Evolutionary conservation across 1,140 invertebrate genomes (phyloP), one percentile per base, ranked within the genome.

Genomic region (Papilio helenus): DNA sequence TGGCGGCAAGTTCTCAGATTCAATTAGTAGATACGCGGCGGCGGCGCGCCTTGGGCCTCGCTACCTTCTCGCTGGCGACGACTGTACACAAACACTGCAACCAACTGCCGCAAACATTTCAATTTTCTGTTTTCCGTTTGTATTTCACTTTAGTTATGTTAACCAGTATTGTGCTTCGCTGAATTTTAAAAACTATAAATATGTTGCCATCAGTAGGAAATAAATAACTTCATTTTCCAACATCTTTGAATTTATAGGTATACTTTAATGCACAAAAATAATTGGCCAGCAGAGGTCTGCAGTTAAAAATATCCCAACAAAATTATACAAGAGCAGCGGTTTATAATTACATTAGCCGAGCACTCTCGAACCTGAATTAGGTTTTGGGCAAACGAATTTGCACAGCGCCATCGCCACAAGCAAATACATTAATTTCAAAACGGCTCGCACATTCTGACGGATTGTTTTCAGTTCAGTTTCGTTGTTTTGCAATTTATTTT

Each of bases 1-100:
- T 91, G 80, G 78, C 81, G 51, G 82, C 83, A 87, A 91, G 88
- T 90, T 92, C 81, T 79, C 85, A 83, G 90, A 93, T 93, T 91
- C 89, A 93, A 93, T 93, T 92, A 92, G 85, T 58, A 91, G 90
- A 93, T 92, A 91, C 84, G 89, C 82, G 82, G 65, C 51, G 58
- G 61, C 44, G 81, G 61, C 81, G 71, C 68, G 68, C 72, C 77
- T 68, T 68, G n/a, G n/a, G 16, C 49, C 23, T 49, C 44, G 26
- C 65, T 61, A 44, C 76, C 76, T 65, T 44, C 76, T 55, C 73
- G 23, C 29, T 42, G 65, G 76, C 76, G n/a, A 34, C 49, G 26
- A 61, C 23, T 77, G 34, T 65, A 42, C 26, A 7, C 34, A 61
- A 61, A 61, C 29, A 61, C 73, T 76, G 49, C 49, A 49, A 77